Conservation (phyloP, 1,140 invertebrate species). For the Aphelinus certus region DNA sequence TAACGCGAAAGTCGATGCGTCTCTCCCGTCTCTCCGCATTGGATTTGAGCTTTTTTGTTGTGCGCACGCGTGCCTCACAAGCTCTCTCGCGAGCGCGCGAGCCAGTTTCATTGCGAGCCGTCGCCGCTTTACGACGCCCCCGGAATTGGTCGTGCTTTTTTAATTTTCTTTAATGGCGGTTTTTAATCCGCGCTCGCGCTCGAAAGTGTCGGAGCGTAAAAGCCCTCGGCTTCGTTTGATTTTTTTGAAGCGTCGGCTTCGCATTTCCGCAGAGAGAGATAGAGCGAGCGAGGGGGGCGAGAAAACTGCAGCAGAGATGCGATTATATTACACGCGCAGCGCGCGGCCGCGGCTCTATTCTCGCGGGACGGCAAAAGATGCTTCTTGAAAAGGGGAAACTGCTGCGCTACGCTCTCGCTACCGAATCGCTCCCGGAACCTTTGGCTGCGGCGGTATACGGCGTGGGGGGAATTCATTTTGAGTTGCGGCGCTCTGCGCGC, state of each 20-base stretch:
- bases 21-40: background rate
- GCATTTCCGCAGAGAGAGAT: too few species aligned
- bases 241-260: background rate
- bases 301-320: too few species aligned
- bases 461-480: too few species aligned
- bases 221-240: background rate
- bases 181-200: slow-evolving; percentile 1
- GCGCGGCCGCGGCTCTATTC: too few species aligned
- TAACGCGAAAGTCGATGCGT: slow-evolving; percentile 1
- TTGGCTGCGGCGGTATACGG: too few species aligned
- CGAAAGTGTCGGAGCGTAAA: slow-evolving; percentile 3
- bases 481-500: too few species aligned
- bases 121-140: slow-evolving; percentile 3
- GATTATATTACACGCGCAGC: too few species aligned
- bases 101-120: slow-evolving; percentile 29
- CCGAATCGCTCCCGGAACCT: too few species aligned
- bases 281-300: too few species aligned
- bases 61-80: background rate
- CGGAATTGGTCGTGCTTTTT: background rate
- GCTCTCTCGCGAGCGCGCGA: background rate
- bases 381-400: too few species aligned
- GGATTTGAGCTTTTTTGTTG: slow-evolving; percentile 4
- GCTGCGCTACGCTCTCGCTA: too few species aligned
- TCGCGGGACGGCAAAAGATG: too few species aligned
- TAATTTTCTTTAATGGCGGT: slow-evolving; percentile 26